Conservation (phyloP, 2,113 vertebrate species). For the Dinomys branickii region DNA sequence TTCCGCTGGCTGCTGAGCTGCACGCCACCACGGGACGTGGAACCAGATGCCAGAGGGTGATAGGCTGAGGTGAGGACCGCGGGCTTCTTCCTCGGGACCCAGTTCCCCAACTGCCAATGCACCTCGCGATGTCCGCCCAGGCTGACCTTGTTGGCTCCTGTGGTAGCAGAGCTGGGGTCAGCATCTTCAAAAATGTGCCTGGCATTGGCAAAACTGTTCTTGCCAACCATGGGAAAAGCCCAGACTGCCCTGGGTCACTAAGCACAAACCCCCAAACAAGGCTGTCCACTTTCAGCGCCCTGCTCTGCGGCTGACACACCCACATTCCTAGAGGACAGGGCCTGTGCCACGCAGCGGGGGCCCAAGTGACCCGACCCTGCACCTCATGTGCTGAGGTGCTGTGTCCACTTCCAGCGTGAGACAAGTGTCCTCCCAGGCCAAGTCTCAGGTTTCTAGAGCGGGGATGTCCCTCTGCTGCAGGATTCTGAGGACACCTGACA, state of each 20-base stretch:
- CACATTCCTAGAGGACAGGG: rapidly evolving
- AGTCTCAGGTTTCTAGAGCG: background rate
- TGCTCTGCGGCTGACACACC: rapidly evolving
- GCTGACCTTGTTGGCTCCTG: background rate
- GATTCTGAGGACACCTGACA: background rate
- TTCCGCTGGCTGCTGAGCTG: background rate
- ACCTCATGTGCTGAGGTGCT: rapidly evolving
- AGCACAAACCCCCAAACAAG: background rate
- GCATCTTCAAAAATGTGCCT: rapidly evolving
- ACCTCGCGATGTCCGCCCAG: background rate
- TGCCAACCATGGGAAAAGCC: background rate
- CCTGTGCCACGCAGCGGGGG: background rate
- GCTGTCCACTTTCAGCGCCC: background rate
- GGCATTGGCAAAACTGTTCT: background rate
- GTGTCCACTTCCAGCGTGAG: no score
- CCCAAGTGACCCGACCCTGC: background rate
- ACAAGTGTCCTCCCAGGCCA: background rate
- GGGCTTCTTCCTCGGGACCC: background rate
- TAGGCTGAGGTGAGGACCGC: background rate
- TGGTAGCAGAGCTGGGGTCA: background rate
- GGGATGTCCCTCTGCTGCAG: no score
- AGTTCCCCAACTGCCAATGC: background rate
- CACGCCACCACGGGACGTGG: background rate
- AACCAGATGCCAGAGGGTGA: background rate
- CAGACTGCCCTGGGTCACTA: rapidly evolving